A percentile compares a stretch with the other conserved stretches of the same genome.
phyloP scores from a whole-genome alignment of 2,888 invertebrate genomes.

The Cordilura impudica region DNA sequence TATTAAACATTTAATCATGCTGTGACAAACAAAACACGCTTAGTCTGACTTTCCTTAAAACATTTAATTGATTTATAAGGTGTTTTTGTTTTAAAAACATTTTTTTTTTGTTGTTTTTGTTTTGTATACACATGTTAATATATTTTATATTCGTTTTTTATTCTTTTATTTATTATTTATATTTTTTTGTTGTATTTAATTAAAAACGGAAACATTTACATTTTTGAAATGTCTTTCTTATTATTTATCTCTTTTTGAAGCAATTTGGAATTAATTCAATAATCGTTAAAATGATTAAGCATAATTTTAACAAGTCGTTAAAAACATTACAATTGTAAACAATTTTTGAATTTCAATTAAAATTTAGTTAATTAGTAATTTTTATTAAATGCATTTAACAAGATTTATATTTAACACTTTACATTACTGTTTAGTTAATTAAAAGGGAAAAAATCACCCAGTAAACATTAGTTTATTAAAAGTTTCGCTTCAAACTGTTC shows the following conservation, averaged over 20 bases:
- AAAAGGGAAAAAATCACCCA: background rate
- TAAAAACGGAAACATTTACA: background rate
- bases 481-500: no score
- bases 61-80: background rate
- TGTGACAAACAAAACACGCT: background rate
- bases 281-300: background rate
- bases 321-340: background rate
- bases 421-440: background rate
- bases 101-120: background rate
- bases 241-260: background rate
- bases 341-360: background rate
- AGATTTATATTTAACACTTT: background rate
- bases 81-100: background rate
- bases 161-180: no score
- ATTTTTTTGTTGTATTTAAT: background rate
- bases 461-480: no score
- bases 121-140: background rate
- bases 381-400: background rate
- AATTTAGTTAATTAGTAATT: background rate
- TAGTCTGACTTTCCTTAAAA: background rate
- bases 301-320: background rate
- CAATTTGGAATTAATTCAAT: background rate
- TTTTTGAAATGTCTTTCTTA: background rate
- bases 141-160: background rate
- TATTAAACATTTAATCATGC: conserved; percentile 11